These are phyloP conservation scores for Patiria pectinifera DNA, from an alignment of 53 echinoderm and acorn worm genomes.

Conservation along the genomic window DNA sequence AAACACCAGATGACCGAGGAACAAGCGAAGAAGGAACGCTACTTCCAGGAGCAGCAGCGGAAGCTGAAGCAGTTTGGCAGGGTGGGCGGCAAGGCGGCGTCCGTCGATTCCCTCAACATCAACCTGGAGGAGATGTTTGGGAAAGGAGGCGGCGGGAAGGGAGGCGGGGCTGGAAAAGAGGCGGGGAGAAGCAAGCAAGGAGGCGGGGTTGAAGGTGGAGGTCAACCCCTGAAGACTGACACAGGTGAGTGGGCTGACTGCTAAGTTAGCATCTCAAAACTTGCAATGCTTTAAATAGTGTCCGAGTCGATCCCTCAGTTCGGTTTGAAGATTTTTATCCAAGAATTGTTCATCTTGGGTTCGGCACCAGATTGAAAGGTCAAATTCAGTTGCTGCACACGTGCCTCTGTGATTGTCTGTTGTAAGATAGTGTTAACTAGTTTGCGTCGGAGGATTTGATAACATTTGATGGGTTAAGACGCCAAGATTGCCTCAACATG, in stretches of 20 bases:
- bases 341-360: no score
- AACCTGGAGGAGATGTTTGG: slow-evolving; percentile 82
- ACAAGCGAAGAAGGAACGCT: slow-evolving; percentile 86
- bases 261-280: not conserved
- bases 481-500: no score
- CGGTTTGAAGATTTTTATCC: not conserved
- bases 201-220: slow-evolving; percentile 16
- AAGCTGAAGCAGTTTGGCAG: slow-evolving; percentile 82
- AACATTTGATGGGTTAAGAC: no score
- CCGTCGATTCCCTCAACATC: slow-evolving; percentile 68
- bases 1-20: slow-evolving; percentile 82
- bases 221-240: slow-evolving; percentile 13
- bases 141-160: slow-evolving; percentile 23
- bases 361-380: no score
- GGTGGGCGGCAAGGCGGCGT: slow-evolving; percentile 58
- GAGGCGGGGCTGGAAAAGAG: slow-evolving; percentile 35
- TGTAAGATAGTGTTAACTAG: no score
- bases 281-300: not conserved
- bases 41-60: slow-evolving; percentile 89
- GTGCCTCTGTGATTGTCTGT: no score
- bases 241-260: slow-evolving; percentile 2
- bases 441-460: no score
- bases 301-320: not conserved
- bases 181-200: not conserved
- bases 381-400: no score